These are phyloP conservation scores for Leptosomus discolor DNA, from an alignment of 2,113 vertebrate species.

Conservation along the genomic window DNA sequence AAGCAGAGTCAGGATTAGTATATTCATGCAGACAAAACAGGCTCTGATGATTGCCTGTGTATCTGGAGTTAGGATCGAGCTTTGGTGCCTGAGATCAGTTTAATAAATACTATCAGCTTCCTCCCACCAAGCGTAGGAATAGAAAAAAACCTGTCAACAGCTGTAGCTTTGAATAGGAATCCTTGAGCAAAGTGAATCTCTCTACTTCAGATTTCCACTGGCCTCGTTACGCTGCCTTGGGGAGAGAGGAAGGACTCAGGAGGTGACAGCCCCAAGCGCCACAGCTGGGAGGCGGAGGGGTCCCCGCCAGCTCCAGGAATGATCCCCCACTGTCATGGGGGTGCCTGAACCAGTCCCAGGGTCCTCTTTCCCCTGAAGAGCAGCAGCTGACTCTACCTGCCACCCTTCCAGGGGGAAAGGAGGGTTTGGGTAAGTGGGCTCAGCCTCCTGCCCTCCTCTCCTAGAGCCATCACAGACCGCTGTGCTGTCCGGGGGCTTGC, in stretches of 20 bases:
- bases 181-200: not conserved
- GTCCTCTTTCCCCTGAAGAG: not conserved
- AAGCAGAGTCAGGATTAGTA: not conserved
- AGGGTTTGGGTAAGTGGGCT: not conserved
- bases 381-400: not conserved
- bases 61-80: conserved; percentile 10
- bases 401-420: not conserved
- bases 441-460: not conserved
- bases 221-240: fast-evolving
- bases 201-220: not conserved
- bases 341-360: not conserved
- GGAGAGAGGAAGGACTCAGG: not conserved
- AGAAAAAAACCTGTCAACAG: not conserved
- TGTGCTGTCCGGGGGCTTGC: fast-evolving
- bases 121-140: not conserved
- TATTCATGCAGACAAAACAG: conserved; percentile 7
- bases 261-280: not conserved
- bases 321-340: too few species aligned
- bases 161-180: not conserved
- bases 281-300: fast-evolving
- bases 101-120: conserved; percentile 33
- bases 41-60: not conserved
- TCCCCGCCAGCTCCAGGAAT: not conserved
- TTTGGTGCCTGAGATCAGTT: not conserved
- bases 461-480: not conserved